These are phyloP conservation scores for Epinephelus coioides DNA, from an alignment of 2,797 vertebrate genomes.

Conservation along the genomic window DNA sequence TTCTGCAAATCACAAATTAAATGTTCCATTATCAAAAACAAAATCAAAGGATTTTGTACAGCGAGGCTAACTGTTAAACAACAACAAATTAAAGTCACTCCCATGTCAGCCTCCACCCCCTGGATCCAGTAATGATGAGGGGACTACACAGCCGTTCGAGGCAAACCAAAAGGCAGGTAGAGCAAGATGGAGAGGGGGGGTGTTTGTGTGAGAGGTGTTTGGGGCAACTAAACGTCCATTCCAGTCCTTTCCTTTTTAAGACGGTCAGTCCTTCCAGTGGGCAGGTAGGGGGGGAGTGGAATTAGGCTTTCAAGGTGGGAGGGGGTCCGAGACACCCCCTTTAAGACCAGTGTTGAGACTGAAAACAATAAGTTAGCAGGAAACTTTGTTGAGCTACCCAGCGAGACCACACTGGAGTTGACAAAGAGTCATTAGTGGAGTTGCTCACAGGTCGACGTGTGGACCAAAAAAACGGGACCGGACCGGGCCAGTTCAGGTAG, in stretches of 20 bases:
- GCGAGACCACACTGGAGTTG: conserved; percentile 72
- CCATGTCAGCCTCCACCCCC: conserved; percentile 51
- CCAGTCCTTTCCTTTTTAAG: conserved; percentile 71
- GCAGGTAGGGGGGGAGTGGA: conserved; percentile 51
- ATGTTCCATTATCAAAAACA: conserved; percentile 67
- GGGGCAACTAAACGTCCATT: conserved; percentile 72
- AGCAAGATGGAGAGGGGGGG: conserved; percentile 20
- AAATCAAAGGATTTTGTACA: conserved; percentile 47
- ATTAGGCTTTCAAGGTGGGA: conserved; percentile 70
- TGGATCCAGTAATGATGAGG: conserved; percentile 46
- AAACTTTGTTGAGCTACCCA: conserved; percentile 76
- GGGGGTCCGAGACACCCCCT: conserved; percentile 64
- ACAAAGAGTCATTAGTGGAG: conserved; percentile 81
- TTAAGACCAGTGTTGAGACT: conserved; percentile 89
- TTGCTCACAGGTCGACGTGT: conserved; percentile 74
- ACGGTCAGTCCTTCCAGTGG: conserved; percentile 71
- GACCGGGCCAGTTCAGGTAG: conserved; percentile 63
- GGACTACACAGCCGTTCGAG: conserved; percentile 45
- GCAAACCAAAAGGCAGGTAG: conserved; percentile 60
- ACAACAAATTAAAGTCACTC: conserved; percentile 58
- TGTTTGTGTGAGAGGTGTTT: conserved; percentile 43
- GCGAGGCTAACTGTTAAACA: conserved; percentile 68
- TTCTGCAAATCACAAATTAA: conserved; percentile 64
- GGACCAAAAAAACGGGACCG: conserved; percentile 70
- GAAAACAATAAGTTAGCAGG: conserved; percentile 89